These are phyloP conservation scores for Formica exsecta DNA, from an alignment of 1,140 invertebrate species.

Conservation along the genomic window DNA sequence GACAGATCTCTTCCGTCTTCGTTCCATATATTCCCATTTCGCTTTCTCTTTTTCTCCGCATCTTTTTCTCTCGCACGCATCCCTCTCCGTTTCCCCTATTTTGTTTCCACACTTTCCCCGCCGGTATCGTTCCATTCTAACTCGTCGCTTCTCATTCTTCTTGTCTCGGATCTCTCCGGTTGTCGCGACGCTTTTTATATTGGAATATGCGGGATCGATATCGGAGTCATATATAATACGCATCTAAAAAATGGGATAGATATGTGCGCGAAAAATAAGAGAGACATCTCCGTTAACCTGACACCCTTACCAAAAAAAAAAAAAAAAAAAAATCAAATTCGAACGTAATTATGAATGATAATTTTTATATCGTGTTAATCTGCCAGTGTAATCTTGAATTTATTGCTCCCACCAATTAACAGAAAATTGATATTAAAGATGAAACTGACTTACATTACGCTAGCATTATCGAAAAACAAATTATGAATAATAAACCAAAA, in stretches of 20 bases:
- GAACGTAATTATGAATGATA: too few species aligned
- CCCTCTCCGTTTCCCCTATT: neutral
- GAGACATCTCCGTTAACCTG: neutral
- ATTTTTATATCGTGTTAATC: too few species aligned
- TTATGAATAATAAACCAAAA: too few species aligned
- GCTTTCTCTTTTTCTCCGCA: constrained; percentile 27
- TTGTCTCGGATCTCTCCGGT: constrained; percentile 22
- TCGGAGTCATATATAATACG: constrained; percentile 49
- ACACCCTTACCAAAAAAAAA: too few species aligned
- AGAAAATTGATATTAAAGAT: too few species aligned
- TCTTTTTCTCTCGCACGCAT: neutral
- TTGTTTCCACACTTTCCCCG: constrained; percentile 34
- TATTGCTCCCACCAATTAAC: too few species aligned
- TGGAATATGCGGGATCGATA: constrained; percentile 52
- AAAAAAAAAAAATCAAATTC: too few species aligned
- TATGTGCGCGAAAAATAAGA: neutral
- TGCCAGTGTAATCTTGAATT: too few species aligned
- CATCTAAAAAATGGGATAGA: constrained; percentile 3
- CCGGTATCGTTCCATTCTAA: constrained; percentile 37
- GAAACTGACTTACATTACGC: too few species aligned
- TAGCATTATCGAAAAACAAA: too few species aligned
- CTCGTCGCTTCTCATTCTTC: constrained; percentile 27
- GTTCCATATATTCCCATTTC: constrained; percentile 46
- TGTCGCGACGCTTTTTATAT: constrained; percentile 46
- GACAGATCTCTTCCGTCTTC: constrained; percentile 31